A percentile compares a stretch with the other conserved stretches of the same genome.
Evolutionary conservation across 2,888 invertebrate genomes (phyloP).

Genomic region (Baccha elongata): DNA sequence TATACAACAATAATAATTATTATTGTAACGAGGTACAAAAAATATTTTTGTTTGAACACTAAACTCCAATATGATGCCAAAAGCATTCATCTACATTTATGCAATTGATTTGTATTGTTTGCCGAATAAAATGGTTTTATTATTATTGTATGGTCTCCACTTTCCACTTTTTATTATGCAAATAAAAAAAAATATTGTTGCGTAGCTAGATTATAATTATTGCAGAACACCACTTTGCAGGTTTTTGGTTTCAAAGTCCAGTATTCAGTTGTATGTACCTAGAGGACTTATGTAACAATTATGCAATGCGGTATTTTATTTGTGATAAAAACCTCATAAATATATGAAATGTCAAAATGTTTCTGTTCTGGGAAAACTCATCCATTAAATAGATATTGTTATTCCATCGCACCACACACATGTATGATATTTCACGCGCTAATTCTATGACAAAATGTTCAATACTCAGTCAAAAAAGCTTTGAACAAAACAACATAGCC

Average conservation of each 20-base stretch:
- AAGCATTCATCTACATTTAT: conserved; percentile 1
- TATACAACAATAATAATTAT: no score
- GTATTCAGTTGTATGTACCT: neutral
- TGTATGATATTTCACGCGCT: neutral
- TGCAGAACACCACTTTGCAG: neutral
- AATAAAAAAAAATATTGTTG: neutral
- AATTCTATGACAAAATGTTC: conserved; percentile 2
- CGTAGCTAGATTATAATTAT: neutral
- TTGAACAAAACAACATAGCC: neutral
- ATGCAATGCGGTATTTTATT: conserved; percentile 56
- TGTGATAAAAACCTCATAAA: conserved; percentile 58
- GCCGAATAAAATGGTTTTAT: conserved; percentile 3
- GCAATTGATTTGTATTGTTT: conserved; percentile 22
- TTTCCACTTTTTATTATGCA: neutral
- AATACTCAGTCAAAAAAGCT: neutral
- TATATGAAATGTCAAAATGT: conserved; percentile 51
- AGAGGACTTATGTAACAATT: conserved; percentile 52
- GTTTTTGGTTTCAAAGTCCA: conserved; percentile 10
- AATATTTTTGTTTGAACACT: neutral
- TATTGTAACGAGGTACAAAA: no score
- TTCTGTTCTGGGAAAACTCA: neutral
- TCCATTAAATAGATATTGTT: conserved; percentile 17
- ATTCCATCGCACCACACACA: neutral
- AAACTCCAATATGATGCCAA: conserved; percentile 1
- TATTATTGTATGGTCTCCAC: neutral